phyloP scores from a whole-genome alignment of 1,140 invertebrate genomes.

The Caenorhabditis latens region DNA sequence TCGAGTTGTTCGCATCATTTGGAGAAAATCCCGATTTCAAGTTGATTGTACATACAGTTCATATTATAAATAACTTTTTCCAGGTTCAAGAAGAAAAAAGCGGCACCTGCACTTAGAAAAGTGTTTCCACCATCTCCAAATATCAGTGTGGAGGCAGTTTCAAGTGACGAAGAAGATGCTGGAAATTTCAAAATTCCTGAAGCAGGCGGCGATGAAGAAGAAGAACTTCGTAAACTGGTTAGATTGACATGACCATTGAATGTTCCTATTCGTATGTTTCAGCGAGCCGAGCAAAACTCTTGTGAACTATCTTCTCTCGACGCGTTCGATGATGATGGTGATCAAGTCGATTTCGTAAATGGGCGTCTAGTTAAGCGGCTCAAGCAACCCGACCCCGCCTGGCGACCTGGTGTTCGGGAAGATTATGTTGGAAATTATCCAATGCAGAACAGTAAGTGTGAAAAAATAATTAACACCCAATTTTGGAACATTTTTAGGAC shows the following conservation, averaged over 20 bases:
- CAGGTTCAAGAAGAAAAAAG: not conserved
- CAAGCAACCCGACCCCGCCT: not conserved
- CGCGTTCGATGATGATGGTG: not conserved
- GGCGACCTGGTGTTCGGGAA: not conserved
- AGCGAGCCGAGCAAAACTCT: not conserved
- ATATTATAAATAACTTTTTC: not conserved
- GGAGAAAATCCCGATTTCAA: not conserved
- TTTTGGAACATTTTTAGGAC: not conserved
- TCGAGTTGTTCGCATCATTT: not conserved
- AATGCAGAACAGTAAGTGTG: not conserved
- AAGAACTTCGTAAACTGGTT: not conserved
- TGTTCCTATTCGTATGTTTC: not conserved
- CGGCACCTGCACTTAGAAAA: not conserved
- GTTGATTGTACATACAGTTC: not conserved
- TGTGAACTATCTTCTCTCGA: not conserved
- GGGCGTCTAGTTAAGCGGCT: not conserved
- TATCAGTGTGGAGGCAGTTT: not conserved
- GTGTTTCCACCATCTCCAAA: not conserved
- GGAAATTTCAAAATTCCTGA: conserved; percentile 3
- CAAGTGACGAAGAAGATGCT: conserved; percentile 21
- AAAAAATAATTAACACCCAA: not conserved
- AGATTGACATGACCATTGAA: not conserved
- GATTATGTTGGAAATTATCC: conserved; percentile 1
- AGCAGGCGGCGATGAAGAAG: not conserved
- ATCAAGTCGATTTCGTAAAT: not conserved